Percentiles rank a stretch among this genome's conserved stretches.
These are phyloP conservation scores for Dermatemys mawii DNA, from an alignment of 2,113 vertebrate genomes.

Conservation along the genomic window DNA sequence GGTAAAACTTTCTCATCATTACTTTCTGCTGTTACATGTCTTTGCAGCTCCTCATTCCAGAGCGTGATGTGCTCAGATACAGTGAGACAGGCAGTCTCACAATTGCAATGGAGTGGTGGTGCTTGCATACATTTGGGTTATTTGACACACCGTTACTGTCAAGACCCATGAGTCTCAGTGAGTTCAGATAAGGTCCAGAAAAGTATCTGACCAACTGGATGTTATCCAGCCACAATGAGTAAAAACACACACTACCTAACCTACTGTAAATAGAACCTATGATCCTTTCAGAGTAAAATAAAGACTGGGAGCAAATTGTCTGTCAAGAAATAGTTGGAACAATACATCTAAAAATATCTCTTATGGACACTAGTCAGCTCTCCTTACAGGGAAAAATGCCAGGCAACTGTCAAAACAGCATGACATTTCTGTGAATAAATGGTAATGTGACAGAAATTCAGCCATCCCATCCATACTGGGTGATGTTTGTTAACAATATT, in stretches of 20 bases:
- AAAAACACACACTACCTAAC: slow-evolving; percentile 2
- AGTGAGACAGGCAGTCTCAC: background rate
- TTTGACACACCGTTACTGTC: background rate
- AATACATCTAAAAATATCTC: background rate
- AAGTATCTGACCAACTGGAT: background rate
- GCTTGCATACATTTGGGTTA: background rate
- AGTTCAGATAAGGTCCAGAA: background rate
- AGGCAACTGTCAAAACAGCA: background rate
- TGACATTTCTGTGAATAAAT: background rate
- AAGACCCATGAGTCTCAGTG: background rate
- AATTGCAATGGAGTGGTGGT: background rate
- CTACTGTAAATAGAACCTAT: slow-evolving; percentile 14
- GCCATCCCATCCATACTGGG: background rate
- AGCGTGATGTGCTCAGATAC: background rate
- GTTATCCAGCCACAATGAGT: background rate
- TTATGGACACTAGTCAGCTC: background rate
- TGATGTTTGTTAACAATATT: background rate
- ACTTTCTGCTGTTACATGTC: background rate
- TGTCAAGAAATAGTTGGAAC: slow-evolving; percentile 10
- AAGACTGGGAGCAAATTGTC: slow-evolving; percentile 15
- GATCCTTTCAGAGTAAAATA: slow-evolving; percentile 29
- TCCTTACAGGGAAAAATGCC: background rate
- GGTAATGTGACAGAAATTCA: background rate
- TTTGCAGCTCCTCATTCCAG: background rate
- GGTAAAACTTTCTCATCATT: background rate